These are phyloP conservation scores for Urocyon cinereoargenteus DNA, from an alignment of 2,797 vertebrate species.

Conservation along the genomic window DNA sequence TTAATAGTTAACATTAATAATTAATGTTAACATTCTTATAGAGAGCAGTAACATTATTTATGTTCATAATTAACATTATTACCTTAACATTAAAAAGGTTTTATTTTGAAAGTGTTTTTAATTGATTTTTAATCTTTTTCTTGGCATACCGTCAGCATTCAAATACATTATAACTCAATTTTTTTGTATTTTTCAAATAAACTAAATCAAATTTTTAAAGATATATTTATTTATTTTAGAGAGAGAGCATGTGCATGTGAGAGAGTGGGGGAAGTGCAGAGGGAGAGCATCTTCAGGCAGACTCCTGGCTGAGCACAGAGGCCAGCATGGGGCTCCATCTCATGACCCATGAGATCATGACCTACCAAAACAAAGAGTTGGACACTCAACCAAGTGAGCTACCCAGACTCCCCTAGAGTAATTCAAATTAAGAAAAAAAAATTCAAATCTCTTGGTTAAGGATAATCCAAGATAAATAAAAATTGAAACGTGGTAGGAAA, in stretches of 20 bases:
- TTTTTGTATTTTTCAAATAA: not conserved
- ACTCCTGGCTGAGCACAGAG: not conserved
- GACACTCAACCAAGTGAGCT: not conserved
- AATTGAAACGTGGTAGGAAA: not conserved
- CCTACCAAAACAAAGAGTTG: not conserved
- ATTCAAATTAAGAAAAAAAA: not conserved
- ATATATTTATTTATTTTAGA: not conserved
- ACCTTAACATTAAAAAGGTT: not conserved
- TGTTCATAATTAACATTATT: not conserved
- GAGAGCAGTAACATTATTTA: not conserved
- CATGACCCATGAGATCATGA: not conserved
- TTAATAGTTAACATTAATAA: not conserved
- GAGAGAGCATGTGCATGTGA: not conserved
- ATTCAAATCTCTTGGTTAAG: not conserved
- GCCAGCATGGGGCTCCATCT: not conserved
- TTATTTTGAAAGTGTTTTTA: not conserved
- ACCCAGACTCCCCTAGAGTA: not conserved
- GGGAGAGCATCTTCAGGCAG: not conserved
- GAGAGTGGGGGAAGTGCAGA: not conserved
- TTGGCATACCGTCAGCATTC: not conserved
- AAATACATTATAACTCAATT: not conserved
- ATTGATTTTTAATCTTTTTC: not conserved
- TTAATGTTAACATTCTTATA: not conserved
- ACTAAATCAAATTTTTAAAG: not conserved
- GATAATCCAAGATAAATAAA: not conserved